Base-by-base conservation (phyloP, 1,140 invertebrate species). In the Vollenhovia emeryi region DNA sequence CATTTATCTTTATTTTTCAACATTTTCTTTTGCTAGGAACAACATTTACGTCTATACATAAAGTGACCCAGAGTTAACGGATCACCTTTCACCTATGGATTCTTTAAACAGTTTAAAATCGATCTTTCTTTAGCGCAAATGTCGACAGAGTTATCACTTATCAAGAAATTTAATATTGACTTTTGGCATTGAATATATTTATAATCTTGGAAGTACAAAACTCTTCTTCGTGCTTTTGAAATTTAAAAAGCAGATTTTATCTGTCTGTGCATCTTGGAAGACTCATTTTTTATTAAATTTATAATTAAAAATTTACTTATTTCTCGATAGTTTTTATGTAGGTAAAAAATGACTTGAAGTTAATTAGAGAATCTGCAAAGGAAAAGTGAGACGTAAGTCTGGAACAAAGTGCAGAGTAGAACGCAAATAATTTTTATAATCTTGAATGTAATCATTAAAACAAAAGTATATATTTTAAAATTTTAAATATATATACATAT, bases 31-130 rank as follows among this genome's bases (percentile, higher is more conserved):
- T 52, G 5, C 11, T 52, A 52, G 3, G 1, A 21, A 71, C 52
- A 6, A 50, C 45, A 21, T 69, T 69, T 69, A 69, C 11, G 66
- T 69, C 18, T 50, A 33, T 33, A 66, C 9, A 21, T 24, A 27
- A 52, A 52, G n/a, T 69, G 68, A 71, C 18, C 27, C 9, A 50
- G 18, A 69, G 24, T 9, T 69, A 69, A 50, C 18, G 15, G 43
- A 69, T 69, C 33, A 69, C 27, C 27, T 69, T 69, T 69, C 66
- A 30, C 13, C 66, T 50, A 52, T 52, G 18, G 36, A 50, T 69
- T 50, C 66, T 50, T 69, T 33, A 50, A 69, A 50, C 45, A 52
- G 43, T 66, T 43, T 66, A 11, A 15, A 52, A 33, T 43, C 40
- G 66, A 50, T 33, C 18, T 52, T 30, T 68, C 24, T 27, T 71